Evolutionary conservation across 2,113 vertebrate genomes (phyloP).

Genomic region (Prochilodus magdalenae): DNA sequence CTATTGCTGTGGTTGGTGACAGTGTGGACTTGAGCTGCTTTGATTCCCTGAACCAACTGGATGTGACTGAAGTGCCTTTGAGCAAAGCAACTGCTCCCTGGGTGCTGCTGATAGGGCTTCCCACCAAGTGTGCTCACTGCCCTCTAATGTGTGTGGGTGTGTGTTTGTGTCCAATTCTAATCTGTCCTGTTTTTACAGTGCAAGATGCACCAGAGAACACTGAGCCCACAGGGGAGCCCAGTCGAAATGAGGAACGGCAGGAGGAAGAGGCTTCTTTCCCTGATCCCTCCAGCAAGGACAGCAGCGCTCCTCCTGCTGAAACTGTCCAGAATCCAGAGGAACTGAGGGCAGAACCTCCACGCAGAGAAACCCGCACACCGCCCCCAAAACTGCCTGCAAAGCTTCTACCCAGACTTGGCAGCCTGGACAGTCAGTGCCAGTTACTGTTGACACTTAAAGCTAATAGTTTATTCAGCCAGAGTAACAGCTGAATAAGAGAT

Average conservation of each 20-base stretch:
- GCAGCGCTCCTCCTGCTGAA: conserved; percentile 45
- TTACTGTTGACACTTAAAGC: background rate
- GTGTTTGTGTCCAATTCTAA: too few species aligned
- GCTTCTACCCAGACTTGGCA: conserved; percentile 75
- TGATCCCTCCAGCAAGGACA: conserved; percentile 51
- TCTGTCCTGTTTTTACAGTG: conserved; percentile 51
- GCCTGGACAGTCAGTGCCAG: conserved; percentile 73
- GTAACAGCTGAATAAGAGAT: too few species aligned
- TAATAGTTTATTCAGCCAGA: too few species aligned
- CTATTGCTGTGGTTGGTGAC: background rate
- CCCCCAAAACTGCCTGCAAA: conserved; percentile 70
- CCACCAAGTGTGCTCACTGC: too few species aligned
- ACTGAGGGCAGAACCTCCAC: conserved; percentile 42
- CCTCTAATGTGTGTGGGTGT: too few species aligned
- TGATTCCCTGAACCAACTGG: too few species aligned
- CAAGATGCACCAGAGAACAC: conserved; percentile 69
- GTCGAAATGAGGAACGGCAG: conserved; percentile 64
- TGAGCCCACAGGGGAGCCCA: conserved; percentile 60
- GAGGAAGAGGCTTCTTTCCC: conserved; percentile 52
- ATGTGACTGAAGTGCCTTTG: too few species aligned
- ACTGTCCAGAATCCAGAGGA: conserved; percentile 57
- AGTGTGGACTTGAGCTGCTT: too few species aligned
- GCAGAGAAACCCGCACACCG: conserved; percentile 69
- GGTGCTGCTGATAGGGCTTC: too few species aligned
- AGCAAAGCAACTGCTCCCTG: too few species aligned